Conservation (phyloP, 2,797 vertebrate genomes). For the Myotis planiceps region DNA sequence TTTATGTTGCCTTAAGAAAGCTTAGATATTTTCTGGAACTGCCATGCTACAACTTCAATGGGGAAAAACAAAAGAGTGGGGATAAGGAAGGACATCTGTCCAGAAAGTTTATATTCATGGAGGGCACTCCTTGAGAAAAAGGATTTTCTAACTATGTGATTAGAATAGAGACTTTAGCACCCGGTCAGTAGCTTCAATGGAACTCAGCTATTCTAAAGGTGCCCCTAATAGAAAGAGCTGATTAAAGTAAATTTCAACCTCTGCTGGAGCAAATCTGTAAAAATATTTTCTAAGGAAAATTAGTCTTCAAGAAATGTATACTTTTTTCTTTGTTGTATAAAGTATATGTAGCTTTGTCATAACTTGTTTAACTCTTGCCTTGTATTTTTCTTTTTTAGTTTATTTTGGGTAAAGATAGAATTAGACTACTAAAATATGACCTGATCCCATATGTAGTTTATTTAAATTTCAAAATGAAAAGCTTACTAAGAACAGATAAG, state of each 20-base stretch:
- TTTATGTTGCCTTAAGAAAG: constrained; percentile 51
- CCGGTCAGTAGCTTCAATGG: background rate
- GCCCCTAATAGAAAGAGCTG: constrained; percentile 22
- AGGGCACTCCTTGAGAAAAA: constrained; percentile 16
- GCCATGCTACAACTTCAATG: constrained; percentile 19
- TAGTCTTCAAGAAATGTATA: background rate
- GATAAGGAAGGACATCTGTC: constrained; percentile 25
- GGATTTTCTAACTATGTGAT: constrained; percentile 56
- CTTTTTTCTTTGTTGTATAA: constrained; percentile 46
- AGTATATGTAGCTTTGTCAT: constrained; percentile 63
- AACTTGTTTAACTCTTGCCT: constrained; percentile 82
- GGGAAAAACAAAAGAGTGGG: background rate
- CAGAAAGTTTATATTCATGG: constrained; percentile 49
- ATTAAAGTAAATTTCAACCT: constrained; percentile 55
- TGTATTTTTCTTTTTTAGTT: constrained; percentile 80
- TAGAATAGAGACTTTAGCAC: constrained; percentile 38
- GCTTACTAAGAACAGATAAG: constrained; percentile 89
- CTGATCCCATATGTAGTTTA: constrained; percentile 86
- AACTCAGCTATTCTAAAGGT: constrained; percentile 40
- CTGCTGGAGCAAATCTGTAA: constrained; percentile 53
- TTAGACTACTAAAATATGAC: constrained; percentile 86
- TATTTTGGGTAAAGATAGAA: constrained; percentile 83
- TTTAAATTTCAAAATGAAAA: constrained; percentile 91
- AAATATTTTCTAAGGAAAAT: constrained; percentile 48
- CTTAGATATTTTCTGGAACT: constrained; percentile 52